A percentile compares a stretch with the other conserved stretches of the same genome.
These are phyloP conservation scores for Sphaerolaimus hirsutus DNA, from an alignment of 2,888 invertebrate genomes.

Conservation along the genomic window DNA sequence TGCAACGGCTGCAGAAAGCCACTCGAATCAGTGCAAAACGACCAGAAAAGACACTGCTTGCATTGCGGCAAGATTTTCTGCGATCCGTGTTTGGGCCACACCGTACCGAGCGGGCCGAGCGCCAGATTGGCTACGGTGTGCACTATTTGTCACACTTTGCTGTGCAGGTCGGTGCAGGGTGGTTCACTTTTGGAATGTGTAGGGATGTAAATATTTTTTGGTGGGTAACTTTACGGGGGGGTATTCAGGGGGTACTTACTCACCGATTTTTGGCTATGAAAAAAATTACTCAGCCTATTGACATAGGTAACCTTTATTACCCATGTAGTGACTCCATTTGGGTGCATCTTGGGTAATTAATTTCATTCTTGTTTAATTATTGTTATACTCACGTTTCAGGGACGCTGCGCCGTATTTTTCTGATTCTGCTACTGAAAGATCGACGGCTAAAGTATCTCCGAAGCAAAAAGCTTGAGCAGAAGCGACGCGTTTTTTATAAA, in stretches of 20 bases:
- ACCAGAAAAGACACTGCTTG: conserved; percentile 10
- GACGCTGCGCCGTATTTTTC: conserved; percentile 30
- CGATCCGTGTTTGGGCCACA: conserved; percentile 50
- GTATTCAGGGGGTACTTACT: not conserved
- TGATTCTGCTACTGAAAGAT: too few species aligned
- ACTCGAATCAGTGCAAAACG: conserved; percentile 4
- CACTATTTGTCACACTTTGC: conserved; percentile 83
- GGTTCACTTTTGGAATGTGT: not conserved
- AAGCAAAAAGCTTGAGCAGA: too few species aligned
- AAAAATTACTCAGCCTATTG: not conserved
- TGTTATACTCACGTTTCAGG: conserved; percentile 8
- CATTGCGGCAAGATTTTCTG: conserved; percentile 49
- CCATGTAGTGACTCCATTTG: too few species aligned
- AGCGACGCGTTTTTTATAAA: too few species aligned
- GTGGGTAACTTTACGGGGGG: too few species aligned
- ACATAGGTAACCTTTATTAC: not conserved
- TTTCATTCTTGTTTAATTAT: too few species aligned
- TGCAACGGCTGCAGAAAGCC: conserved; percentile 55
- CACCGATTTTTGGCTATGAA: not conserved
- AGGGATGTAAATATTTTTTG: not conserved
- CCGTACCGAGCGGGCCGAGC: conserved; percentile 62
- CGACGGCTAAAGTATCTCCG: too few species aligned
- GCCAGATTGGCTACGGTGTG: conserved; percentile 67
- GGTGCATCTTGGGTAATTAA: too few species aligned
- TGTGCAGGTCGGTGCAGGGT: conserved; percentile 32